Base-by-base conservation (phyloP, 2,888 invertebrate genomes). In the Drepanosiphum platanoidis region DNA sequence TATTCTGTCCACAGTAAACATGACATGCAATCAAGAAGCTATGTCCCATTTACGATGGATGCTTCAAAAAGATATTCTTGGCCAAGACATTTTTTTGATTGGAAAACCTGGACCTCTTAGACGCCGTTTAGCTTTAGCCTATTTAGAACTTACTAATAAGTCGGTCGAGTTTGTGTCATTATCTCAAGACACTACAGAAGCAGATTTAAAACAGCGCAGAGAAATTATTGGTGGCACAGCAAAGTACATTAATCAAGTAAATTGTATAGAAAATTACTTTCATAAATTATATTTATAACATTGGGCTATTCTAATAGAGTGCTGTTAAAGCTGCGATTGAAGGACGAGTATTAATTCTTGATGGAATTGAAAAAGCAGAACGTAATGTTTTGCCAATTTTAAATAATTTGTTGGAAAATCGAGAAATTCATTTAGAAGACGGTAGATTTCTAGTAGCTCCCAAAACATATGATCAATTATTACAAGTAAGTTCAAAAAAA, bases 341-440 rank as follows among this genome's bases (percentile, higher is more conserved):
- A 90, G 98, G 98, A 0, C 92, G 98, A 74, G 92, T 98, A 18
- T 91, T 99, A 27, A 92, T 99, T 3, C 91, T 99, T 86, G 98
- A 99, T 90, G 99, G 98, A 1, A 96, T 99, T 86, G 98, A 99
- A 91, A 98, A 98, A 89, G 97, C 98, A 0, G 99, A 99, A 90
- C 92, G 98, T 77, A 99, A 99, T 91, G 98, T 99, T 68, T 91
- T 99, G 86, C 98, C 98, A 58, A 95, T 99, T 75, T 91, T 99
- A 66, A 99, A 99, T 90, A 99, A 99, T 91, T 91, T 99, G 83
- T 91, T 99, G 81, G 98, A 99, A 91, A 99, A 99, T 90, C 92
- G 98, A 86, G 99, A 99, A 91, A 98, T 99, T 98, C 97, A 98
- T 90, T 91, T 99, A 87, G 98, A 99, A 91, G 98, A 98, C 91